phyloP scores from a whole-genome alignment of 2,113 vertebrate genomes.

The Toxotes jaculatrix region DNA sequence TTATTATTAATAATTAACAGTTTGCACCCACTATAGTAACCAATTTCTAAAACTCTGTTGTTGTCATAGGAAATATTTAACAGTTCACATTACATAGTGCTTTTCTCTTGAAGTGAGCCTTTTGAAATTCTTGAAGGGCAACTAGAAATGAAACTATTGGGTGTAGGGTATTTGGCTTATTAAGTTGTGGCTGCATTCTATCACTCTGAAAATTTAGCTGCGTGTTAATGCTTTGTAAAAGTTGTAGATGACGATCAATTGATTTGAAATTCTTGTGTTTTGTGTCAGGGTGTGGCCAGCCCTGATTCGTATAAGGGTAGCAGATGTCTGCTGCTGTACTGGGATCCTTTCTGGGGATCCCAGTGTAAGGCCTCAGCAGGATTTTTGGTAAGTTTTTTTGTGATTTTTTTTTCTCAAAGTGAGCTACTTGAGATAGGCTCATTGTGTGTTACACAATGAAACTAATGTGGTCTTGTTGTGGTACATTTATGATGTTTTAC shows the following conservation, averaged over 20 bases:
- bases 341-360: conserved; percentile 94
- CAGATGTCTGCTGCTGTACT: conserved; percentile 91
- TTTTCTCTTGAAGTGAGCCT: background rate
- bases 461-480: background rate
- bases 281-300: conserved; percentile 91
- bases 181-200: no score
- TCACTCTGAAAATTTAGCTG: background rate
- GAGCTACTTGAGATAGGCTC: no score
- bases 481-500: background rate
- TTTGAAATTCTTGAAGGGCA: background rate
- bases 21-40: no score
- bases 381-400: no score
- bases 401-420: no score
- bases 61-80: no score
- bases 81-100: no score
- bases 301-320: conserved; percentile 92
- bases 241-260: background rate
- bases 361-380: conserved; percentile 82
- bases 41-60: no score
- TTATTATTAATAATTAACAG: no score
- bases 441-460: conserved; percentile 1
- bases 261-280: background rate
- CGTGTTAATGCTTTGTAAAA: background rate
- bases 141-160: background rate
- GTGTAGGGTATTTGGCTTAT: no score